Evolutionary conservation across 2,888 invertebrate genomes (phyloP), one percentile per base, ranked within the genome.

Genomic region (Polydrusus cervinus): DNA sequence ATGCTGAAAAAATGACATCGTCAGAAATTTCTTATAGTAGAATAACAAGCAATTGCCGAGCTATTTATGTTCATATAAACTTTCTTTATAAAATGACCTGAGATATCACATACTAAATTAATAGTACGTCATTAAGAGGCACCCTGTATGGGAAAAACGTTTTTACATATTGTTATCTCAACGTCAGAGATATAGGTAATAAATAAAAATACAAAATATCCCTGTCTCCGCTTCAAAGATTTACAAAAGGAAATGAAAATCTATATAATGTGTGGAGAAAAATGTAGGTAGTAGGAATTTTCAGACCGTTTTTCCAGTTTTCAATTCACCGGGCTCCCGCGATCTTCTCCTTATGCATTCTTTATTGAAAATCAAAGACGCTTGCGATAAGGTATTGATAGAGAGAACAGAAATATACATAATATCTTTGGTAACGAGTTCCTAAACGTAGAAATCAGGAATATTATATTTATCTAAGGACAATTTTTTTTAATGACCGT

Each of bases 1-100:
- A 97, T 80, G 93, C 97, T 97, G 88, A 1, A 89, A 89, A 77
- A 57, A 34, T 5, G 25, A 25, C 1, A 25, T 25, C n/a, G n/a
- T n/a, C n/a, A n/a, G n/a, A n/a, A n/a, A n/a, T n/a, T n/a, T n/a
- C n/a, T n/a, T n/a, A n/a, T n/a, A n/a, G n/a, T n/a, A n/a, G n/a
- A n/a, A n/a, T n/a, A n/a, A n/a, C n/a, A n/a, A n/a, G n/a, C n/a
- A n/a, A n/a, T n/a, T n/a, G n/a, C n/a, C n/a, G n/a, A n/a, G n/a
- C n/a, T n/a, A n/a, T n/a, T n/a, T n/a, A n/a, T n/a, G n/a, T n/a
- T n/a, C n/a, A n/a, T n/a, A n/a, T n/a, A n/a, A n/a, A n/a, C n/a
- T n/a, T n/a, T n/a, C n/a, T n/a, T n/a, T n/a, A n/a, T n/a, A n/a
- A n/a, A n/a, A n/a, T n/a, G n/a, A n/a, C n/a, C n/a, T n/a, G n/a